Percentiles rank a stretch among this genome's conserved stretches.
phyloP scores from a whole-genome alignment of 2,888 invertebrate species.

The Quadroppia sp. region DNA sequence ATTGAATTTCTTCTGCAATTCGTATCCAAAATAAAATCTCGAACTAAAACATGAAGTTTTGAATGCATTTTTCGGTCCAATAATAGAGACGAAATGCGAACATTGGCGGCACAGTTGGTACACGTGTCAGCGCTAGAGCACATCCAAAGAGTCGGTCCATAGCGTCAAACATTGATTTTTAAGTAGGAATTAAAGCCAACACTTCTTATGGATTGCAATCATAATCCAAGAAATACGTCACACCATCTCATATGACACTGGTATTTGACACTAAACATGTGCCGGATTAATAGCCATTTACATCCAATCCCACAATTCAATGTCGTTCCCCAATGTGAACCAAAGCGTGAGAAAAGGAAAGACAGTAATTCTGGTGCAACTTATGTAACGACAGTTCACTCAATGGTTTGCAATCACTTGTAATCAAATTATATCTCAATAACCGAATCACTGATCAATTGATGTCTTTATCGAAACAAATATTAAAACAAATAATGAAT shows the following conservation, averaged over 20 bases:
- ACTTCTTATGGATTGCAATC: slow-evolving; percentile 13
- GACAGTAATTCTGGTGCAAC: slow-evolving; percentile 18
- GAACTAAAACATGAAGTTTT: slow-evolving; percentile 17
- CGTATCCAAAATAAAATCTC: background rate
- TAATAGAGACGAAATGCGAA: background rate
- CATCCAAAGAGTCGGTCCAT: background rate
- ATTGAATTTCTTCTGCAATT: slow-evolving; percentile 3
- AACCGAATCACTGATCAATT: no score
- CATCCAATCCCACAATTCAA: background rate
- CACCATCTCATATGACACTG: slow-evolving; percentile 32
- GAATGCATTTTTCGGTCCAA: slow-evolving; percentile 16
- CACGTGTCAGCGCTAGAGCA: slow-evolving; percentile 25
- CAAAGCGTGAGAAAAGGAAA: slow-evolving; percentile 28
- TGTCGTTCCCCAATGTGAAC: background rate
- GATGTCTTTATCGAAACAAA: no score
- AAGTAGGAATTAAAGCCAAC: slow-evolving; percentile 24
- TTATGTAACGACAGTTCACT: slow-evolving; percentile 22
- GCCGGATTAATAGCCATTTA: slow-evolving; percentile 29
- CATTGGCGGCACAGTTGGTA: background rate
- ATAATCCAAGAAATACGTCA: slow-evolving; percentile 37
- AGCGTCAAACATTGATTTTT: slow-evolving; percentile 2
- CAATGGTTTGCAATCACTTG: background rate
- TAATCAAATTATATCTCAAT: background rate
- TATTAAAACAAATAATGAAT: no score
- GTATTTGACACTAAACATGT: slow-evolving; percentile 38